Conservation (phyloP, 2,888 invertebrate species). For the Pollenia labialis region DNA sequence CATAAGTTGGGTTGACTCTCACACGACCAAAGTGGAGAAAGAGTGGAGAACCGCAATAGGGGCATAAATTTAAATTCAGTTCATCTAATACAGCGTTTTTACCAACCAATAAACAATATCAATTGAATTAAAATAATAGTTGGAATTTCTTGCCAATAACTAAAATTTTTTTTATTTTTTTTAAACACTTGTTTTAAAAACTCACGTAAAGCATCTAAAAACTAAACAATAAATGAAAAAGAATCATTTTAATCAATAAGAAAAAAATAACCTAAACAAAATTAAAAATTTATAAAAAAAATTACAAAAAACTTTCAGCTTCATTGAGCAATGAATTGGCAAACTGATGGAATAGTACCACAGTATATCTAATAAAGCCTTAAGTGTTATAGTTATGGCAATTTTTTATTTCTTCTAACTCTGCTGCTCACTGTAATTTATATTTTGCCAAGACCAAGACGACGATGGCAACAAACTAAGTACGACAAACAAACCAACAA, state of each 20-base stretch:
- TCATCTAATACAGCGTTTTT: too few species aligned
- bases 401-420: conserved; percentile 29
- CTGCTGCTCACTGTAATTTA: conserved; percentile 3
- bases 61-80: too few species aligned
- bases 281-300: conserved; percentile 33
- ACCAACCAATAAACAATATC: not conserved
- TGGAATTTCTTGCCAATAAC: conserved; percentile 64
- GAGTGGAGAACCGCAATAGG: too few species aligned
- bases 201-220: conserved; percentile 34
- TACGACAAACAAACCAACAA: conserved; percentile 58
- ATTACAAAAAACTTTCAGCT: conserved; percentile 62
- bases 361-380: conserved; percentile 17
- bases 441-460: conserved; percentile 17
- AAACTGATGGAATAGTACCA: conserved; percentile 58
- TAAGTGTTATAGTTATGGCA: conserved; percentile 57
- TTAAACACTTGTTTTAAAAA: conserved; percentile 62
- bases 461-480: conserved; percentile 15
- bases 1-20: too few species aligned
- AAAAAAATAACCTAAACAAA: conserved; percentile 7
- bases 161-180: conserved; percentile 10
- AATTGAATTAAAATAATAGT: conserved; percentile 45
- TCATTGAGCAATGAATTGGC: conserved; percentile 72
- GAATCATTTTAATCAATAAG: conserved; percentile 20
- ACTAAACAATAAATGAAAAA: conserved; percentile 31
- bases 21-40: too few species aligned